Percentiles rank a stretch among this genome's conserved stretches.
These are phyloP conservation scores for Drosophila nasuta DNA, from an alignment of 1,140 invertebrate genomes.

Conservation along the genomic window DNA sequence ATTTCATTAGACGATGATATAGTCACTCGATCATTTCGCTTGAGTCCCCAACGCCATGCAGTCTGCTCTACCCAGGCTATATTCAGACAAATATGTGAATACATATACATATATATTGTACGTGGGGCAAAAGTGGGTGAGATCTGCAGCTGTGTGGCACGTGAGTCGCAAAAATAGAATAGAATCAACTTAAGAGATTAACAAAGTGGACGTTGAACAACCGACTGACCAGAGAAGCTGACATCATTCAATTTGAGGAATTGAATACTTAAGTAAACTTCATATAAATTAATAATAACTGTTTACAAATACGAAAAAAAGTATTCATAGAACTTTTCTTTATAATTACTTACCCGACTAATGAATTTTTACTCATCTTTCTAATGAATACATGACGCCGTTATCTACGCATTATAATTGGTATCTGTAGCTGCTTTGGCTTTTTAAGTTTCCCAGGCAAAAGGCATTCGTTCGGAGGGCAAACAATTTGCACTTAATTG, in stretches of 20 bases:
- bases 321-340: neutral
- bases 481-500: slow-evolving; percentile 60
- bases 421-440: slow-evolving; percentile 2
- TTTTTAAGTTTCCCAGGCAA: neutral
- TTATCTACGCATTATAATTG: slow-evolving; percentile 18
- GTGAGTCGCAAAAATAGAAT: neutral
- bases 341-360: neutral
- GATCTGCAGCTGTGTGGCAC: neutral
- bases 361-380: neutral
- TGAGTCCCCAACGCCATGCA: neutral
- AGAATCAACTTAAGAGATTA: neutral
- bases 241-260: too few species aligned
- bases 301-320: too few species aligned
- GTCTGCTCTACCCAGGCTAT: neutral
- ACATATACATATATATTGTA: neutral
- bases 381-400: neutral
- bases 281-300: too few species aligned
- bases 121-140: neutral
- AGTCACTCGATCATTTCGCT: neutral
- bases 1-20: neutral
- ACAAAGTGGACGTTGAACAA: neutral
- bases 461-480: slow-evolving; percentile 8
- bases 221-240: too few species aligned
- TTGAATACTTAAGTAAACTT: too few species aligned
- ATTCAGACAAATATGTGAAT: neutral